Evolutionary conservation across 2,797 vertebrate species (phyloP), one percentile per base, ranked within the genome.

Genomic region (Rhinoraja longicauda): DNA sequence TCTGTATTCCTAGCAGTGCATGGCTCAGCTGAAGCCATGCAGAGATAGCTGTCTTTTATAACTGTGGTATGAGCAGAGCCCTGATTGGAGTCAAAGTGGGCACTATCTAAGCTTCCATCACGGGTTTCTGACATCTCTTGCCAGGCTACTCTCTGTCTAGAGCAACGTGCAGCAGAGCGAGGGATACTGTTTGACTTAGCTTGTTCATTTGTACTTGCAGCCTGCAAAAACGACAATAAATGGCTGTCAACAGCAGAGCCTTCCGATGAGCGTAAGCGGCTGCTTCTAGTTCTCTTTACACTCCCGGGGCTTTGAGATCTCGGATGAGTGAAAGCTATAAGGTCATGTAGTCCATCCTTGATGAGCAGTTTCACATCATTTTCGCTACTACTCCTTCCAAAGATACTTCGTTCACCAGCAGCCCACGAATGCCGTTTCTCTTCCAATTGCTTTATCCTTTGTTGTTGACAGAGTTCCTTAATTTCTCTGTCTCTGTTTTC

Each of bases 381-480:
- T 96, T 99, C 99, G 39, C 99, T 99, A 96, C 97, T 99, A 96
- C 99, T 99, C 39, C 98, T 97, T 64, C 98, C 97, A 75, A 99
- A 98, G 15, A 96, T 95, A 75, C 95, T 96, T 67, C 96, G 97
- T 67, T 97, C 97, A 5, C 95, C 93, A 0, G 94, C 94, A 0
- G 96, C 94, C 98, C 98, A 99, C 4, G 97, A 97, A 2, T 96
- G 96, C 0, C 98, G 97, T 93, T 97, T 98, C 93, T 98, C 97
- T 93, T 99, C 98, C 95, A 97, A 91, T 93, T 99, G 98, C 86
- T 96, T 97, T 72, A 96, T 95, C 12, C 97, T 97, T 86, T 97
- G 98, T 96, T 96, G 96, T 93, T 96, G 96, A 59, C 97, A 96
- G 93, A 95, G 96, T 93, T 99, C 98, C 94, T 98, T 98, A 36